Base-by-base conservation (phyloP, 2,888 invertebrate species). In the Dorcus hopei region DNA sequence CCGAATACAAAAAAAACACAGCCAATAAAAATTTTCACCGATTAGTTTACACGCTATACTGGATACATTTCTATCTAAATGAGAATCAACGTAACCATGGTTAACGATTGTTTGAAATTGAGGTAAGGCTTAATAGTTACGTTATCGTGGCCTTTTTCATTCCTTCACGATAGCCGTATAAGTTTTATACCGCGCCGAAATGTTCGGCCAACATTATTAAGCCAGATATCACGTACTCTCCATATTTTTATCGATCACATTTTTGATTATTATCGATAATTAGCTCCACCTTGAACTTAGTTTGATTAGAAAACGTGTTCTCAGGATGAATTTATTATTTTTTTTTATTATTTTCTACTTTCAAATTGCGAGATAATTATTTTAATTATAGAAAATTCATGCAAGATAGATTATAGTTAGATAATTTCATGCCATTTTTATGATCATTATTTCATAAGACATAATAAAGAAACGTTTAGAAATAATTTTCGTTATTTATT, bases 281-380 rank as follows among this genome's bases (percentile, higher is more conserved):
- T 70, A 67, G 68, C 64, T 68, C 65, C 68, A 68, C 70, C 70
- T 70, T 70, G 68, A 68, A 68, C 68, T 65, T 64, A 65, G 66
- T 67, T 68, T 68, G 68, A 69, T 70, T 68, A 68, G 68, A 67
- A 68, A 68, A 65, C 69, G 66, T 68, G 66, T 70, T 65, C 65
- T 33, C 38, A 41, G 38, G 42, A 59, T 64, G 66, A 68, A 66
- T 66, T 62, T 67, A 63, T 66, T 68, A 70, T 62, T 60, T 52
- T 40, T 58, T 58, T 54, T 49, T 38, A 3, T 47, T 38, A 38
- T 45, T 39, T 16, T 50, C 52, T 49, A 54, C 49, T 59, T 61
- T 59, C 53, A 63, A 67, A 67, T 64, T 65, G 58, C 62, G 49
- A 60, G 58, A 66, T 65, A 63, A 66, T 67, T 64, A 66, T 64